Evolutionary conservation across 2,797 vertebrate genomes (phyloP).

Genomic region (Malurus splendens): DNA sequence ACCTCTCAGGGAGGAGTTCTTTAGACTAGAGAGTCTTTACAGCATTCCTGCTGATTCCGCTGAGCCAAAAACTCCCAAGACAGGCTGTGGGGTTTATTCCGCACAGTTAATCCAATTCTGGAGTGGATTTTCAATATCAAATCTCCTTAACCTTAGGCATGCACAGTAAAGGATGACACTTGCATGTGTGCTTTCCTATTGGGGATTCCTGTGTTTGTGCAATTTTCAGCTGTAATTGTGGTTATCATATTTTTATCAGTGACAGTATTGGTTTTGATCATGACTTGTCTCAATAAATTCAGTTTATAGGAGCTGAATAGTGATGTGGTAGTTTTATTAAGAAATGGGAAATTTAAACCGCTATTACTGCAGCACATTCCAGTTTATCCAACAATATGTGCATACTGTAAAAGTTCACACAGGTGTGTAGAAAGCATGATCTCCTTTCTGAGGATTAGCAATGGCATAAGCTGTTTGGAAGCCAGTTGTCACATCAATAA

Average conservation of each 20-base stretch:
- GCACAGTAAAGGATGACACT: slow-evolving; percentile 20
- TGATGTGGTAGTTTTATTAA: neutral
- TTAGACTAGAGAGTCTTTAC: neutral
- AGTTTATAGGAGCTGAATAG: neutral
- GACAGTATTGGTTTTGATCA: neutral
- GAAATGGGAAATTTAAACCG: neutral
- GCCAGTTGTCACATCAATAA: neutral
- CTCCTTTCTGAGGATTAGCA: neutral
- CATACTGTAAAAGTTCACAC: neutral
- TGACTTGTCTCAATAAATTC: neutral
- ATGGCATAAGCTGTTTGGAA: neutral
- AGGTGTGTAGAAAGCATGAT: neutral
- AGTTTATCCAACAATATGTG: neutral
- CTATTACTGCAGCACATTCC: neutral
- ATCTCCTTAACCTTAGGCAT: slow-evolving; percentile 49
- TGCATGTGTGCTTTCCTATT: neutral
- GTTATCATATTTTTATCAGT: neutral
- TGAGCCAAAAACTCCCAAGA: neutral
- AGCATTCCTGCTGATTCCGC: neutral
- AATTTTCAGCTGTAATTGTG: neutral
- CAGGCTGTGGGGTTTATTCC: neutral
- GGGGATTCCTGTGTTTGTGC: neutral
- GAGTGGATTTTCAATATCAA: slow-evolving; percentile 49
- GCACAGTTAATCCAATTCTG: slow-evolving; percentile 47
- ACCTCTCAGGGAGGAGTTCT: neutral